phyloP scores from a whole-genome alignment of 2,888 invertebrate species.

The Bombylius discolor region DNA sequence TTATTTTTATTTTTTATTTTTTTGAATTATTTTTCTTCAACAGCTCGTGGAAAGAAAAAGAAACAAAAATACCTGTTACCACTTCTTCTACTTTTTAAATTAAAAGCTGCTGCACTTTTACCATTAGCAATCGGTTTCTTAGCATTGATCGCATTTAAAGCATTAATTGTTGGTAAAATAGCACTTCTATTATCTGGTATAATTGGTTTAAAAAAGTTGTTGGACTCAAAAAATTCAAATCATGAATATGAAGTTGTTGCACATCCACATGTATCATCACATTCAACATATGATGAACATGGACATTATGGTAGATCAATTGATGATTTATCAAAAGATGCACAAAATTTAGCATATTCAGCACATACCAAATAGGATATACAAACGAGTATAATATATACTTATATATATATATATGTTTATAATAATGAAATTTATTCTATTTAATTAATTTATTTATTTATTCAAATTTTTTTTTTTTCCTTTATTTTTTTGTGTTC shows the following conservation, averaged over 20 bases:
- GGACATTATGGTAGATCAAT: conserved; percentile 53
- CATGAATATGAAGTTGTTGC: conserved; percentile 68
- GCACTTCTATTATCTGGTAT: conserved; percentile 64
- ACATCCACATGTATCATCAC: conserved; percentile 50
- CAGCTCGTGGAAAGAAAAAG: conserved; percentile 71
- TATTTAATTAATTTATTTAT: too few species aligned
- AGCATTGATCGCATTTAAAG: conserved; percentile 72
- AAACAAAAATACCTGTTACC: conserved; percentile 62
- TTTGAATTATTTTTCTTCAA: conserved; percentile 17
- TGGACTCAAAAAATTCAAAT: conserved; percentile 53
- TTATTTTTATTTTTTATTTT: too few species aligned
- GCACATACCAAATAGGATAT: conserved; percentile 41
- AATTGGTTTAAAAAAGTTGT: conserved; percentile 58
- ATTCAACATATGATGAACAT: conserved; percentile 39
- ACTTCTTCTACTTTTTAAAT: conserved; percentile 59
- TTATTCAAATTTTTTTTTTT: too few species aligned
- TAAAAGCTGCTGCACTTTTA: conserved; percentile 66
- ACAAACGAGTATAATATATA: too few species aligned
- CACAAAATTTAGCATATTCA: conserved; percentile 58
- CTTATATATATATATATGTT: too few species aligned
- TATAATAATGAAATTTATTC: too few species aligned
- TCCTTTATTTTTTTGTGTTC: too few species aligned
- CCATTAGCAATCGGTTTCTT: conserved; percentile 64
- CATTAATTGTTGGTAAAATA: conserved; percentile 69
- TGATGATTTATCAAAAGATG: conserved; percentile 35